These are phyloP conservation scores for Drosophila pseudotakahashii DNA, from an alignment of 2,888 invertebrate species.

Conservation along the genomic window DNA sequence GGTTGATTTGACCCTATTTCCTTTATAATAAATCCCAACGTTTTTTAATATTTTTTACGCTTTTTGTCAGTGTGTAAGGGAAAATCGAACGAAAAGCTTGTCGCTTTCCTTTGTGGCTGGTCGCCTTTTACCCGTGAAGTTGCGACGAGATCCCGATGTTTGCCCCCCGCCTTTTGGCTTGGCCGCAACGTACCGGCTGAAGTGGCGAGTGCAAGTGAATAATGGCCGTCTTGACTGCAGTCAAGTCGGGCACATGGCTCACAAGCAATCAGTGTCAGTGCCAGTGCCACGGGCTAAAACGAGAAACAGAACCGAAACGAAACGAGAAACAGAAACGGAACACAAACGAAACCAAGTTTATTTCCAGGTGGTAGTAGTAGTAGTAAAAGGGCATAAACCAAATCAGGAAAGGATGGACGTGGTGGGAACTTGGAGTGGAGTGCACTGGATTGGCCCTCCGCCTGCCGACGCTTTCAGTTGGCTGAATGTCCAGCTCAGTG, in stretches of 20 bases:
- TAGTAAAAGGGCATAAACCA: constrained; percentile 37
- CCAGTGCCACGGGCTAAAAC: constrained; percentile 50
- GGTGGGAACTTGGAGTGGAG: not conserved
- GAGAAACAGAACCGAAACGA: constrained; percentile 19
- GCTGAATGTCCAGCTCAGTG: constrained; percentile 56
- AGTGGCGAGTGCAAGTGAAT: constrained; percentile 65
- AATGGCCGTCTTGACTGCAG: constrained; percentile 64
- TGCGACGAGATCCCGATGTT: constrained; percentile 10
- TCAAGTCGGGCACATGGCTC: constrained; percentile 53
- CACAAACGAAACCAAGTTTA: constrained; percentile 47
- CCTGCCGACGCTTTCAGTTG: constrained; percentile 49
- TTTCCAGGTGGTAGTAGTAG: constrained; percentile 57
- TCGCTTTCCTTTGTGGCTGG: constrained; percentile 26
- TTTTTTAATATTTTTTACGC: not conserved
- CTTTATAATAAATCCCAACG: too few species aligned
- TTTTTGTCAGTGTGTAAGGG: constrained; percentile 4
- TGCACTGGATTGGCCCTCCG: constrained; percentile 24
- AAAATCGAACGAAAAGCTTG: constrained; percentile 2
- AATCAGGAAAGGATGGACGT: constrained; percentile 9
- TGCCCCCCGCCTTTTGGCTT: not conserved
- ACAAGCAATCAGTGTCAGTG: constrained; percentile 66
- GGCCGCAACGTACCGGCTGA: constrained; percentile 17
- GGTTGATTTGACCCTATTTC: too few species aligned
- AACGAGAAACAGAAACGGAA: not conserved
- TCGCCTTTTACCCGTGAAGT: constrained; percentile 24